These are phyloP conservation scores for Temnothorax longispinosus DNA, from an alignment of 1,140 invertebrate species.

Conservation along the genomic window DNA sequence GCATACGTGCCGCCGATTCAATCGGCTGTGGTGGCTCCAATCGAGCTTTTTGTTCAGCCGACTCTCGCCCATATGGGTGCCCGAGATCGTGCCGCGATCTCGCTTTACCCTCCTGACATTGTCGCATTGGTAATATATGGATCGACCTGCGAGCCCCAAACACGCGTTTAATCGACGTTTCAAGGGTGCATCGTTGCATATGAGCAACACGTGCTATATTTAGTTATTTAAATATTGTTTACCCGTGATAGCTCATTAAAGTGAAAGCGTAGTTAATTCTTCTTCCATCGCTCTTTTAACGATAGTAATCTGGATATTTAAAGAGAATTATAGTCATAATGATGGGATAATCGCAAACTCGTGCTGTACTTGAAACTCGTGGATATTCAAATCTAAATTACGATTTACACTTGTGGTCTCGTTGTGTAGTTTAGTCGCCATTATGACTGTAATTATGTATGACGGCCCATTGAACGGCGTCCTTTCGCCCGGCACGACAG, in stretches of 20 bases:
- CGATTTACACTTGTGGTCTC: constrained; percentile 29
- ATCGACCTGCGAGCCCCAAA: constrained; percentile 51
- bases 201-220: constrained; percentile 11
- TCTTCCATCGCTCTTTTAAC: background rate
- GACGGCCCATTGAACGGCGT: constrained; percentile 53
- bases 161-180: constrained; percentile 14
- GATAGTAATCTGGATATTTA: background rate
- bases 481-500: constrained; percentile 71
- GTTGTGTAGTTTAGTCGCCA: constrained; percentile 27
- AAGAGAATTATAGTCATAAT: background rate
- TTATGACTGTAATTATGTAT: constrained; percentile 43
- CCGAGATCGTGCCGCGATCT: constrained; percentile 40
- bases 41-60: constrained; percentile 69
- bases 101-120: constrained; percentile 37
- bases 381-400: constrained; percentile 22
- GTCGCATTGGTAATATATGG: constrained; percentile 56
- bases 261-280: background rate
- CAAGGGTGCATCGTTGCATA: background rate
- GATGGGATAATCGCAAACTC: background rate
- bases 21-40: constrained; percentile 43
- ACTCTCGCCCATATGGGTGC: constrained; percentile 69
- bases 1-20: constrained; percentile 63
- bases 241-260: background rate
- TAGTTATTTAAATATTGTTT: background rate
- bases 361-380: background rate